Percentiles rank a stretch among this genome's conserved stretches.
Conservation (phyloP, 2,888 invertebrate species). For the Pegoplata infirma region DNA sequence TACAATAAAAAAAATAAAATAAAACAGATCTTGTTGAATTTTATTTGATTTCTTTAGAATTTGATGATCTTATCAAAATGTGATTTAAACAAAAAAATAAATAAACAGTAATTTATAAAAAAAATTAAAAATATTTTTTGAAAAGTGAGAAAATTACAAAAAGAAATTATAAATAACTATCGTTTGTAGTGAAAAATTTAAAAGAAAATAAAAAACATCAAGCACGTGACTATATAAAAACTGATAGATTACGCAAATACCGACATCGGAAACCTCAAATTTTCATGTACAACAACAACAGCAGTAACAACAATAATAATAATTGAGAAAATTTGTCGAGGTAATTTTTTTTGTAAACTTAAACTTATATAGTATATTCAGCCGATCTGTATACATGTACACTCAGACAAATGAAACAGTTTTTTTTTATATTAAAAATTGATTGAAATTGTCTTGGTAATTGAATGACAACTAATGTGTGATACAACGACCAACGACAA, state of each 20-base stretch:
- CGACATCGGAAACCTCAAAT: constrained; percentile 48
- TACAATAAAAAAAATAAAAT: constrained; percentile 22
- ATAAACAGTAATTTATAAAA: background rate
- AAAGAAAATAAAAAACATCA: constrained; percentile 17
- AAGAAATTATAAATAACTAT: background rate
- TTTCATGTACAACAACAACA: constrained; percentile 41
- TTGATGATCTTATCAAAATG: background rate
- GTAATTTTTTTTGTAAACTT: constrained; percentile 30
- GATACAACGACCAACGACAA: constrained; percentile 28
- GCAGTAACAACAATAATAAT: constrained; percentile 14
- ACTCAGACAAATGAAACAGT: background rate
- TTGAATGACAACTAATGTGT: constrained; percentile 43
- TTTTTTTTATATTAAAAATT: constrained; percentile 43
- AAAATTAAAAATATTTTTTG: too few relatives aligned
- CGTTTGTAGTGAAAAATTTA: background rate
- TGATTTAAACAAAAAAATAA: background rate
- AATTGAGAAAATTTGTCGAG: constrained; percentile 31
- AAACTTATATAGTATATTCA: background rate
- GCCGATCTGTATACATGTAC: constrained; percentile 13
- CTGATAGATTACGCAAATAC: constrained; percentile 64
- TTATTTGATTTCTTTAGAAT: background rate
- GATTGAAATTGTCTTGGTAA: constrained; percentile 34
- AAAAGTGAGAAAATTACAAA: background rate
- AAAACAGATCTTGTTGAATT: constrained; percentile 47
- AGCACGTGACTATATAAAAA: constrained; percentile 72